Percentiles rank a stretch among this genome's conserved stretches.
These are phyloP conservation scores for Scartelaos histophorus DNA, from an alignment of 2,113 vertebrate genomes.

Conservation along the genomic window DNA sequence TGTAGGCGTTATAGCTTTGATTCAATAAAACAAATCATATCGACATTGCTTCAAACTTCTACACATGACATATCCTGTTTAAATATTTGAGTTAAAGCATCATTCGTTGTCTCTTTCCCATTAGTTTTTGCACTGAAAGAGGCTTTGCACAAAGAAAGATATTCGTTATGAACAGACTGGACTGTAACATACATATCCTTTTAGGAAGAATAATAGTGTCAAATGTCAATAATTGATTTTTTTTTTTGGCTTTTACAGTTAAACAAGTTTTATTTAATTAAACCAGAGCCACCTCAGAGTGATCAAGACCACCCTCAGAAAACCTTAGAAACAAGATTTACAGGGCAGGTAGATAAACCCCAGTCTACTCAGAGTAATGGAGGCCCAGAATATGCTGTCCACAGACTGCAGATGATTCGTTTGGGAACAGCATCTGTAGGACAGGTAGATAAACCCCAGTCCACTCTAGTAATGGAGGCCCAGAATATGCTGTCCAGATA, in stretches of 20 bases:
- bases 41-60: too few relatives aligned
- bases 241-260: too few relatives aligned
- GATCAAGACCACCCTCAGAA: background rate
- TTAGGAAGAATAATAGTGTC: too few relatives aligned
- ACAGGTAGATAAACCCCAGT: constrained; percentile 87
- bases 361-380: constrained; percentile 88
- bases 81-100: background rate
- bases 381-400: constrained; percentile 89
- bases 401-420: constrained; percentile 85
- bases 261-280: too few relatives aligned
- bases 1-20: too few relatives aligned
- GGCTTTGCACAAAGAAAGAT: background rate
- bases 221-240: too few relatives aligned
- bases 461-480: constrained; percentile 89
- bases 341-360: constrained; percentile 87
- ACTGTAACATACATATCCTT: too few relatives aligned
- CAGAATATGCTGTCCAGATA: constrained; percentile 89
- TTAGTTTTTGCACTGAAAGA: background rate
- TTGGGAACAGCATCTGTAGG: constrained; percentile 79
- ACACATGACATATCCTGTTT: background rate
- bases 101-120: background rate
- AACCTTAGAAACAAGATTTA: background rate
- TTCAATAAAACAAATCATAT: background rate
- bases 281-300: too few relatives aligned
- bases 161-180: background rate